Evolutionary conservation across 2,113 vertebrate species (phyloP).

Genomic region (Lepus timidus): DNA sequence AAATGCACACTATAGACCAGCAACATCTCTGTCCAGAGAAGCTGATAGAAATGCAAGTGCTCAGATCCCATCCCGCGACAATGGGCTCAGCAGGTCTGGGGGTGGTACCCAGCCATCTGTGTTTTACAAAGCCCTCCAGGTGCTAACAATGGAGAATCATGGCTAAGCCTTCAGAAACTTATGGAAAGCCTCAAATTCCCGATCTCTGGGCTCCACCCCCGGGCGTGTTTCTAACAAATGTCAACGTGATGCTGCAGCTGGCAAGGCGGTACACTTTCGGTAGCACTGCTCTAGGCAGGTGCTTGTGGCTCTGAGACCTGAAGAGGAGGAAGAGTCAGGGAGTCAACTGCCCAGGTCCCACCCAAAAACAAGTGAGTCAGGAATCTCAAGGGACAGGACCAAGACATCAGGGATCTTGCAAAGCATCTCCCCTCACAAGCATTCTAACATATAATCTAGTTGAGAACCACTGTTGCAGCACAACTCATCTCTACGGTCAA

Average conservation of each 20-base stretch:
- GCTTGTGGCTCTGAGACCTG: slow-evolving; percentile 5
- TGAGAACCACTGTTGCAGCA: neutral
- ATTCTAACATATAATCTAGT: neutral
- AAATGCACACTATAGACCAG: neutral
- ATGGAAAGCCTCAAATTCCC: neutral
- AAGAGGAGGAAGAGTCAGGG: neutral
- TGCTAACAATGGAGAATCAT: neutral
- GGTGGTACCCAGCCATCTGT: neutral
- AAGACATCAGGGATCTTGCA: neutral
- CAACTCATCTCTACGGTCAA: neutral
- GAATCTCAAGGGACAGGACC: neutral
- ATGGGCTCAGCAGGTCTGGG: neutral
- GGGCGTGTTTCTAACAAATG: slow-evolving; percentile 24
- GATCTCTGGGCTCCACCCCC: neutral
- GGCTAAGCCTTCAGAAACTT: neutral
- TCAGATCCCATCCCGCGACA: neutral
- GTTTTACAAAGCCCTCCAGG: neutral
- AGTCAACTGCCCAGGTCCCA: neutral
- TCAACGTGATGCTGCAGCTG: neutral
- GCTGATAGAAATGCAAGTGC: neutral
- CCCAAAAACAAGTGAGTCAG: neutral
- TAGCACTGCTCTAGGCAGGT: neutral
- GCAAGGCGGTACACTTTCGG: neutral
- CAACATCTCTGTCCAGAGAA: neutral
- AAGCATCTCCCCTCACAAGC: neutral